Base-by-base conservation (phyloP, 2,113 vertebrate species). In the Trachemys scripta region DNA sequence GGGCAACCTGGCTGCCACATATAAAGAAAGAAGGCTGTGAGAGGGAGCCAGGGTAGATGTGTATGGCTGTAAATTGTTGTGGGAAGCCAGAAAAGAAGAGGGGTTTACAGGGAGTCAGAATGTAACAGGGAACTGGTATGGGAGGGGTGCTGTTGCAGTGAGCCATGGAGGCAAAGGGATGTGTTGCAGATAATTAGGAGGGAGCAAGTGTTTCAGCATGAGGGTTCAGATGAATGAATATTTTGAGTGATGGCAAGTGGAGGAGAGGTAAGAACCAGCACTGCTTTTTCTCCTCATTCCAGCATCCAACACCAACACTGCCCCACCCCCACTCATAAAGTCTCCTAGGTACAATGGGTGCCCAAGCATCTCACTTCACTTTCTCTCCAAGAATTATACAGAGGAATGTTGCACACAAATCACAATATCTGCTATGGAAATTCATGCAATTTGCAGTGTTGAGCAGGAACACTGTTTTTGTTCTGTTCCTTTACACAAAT, bases 391-490 rank as follows among this genome's bases (percentile, higher is more conserved):
- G n/a, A 85, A 38, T 95, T 91, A 76, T 57, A 57, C 3, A 53
- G 62, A 87, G 45, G 42, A 50, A 72, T 88, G 87, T 95, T 88
- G 83, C 2, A 0, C 69, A 62, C 65, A 45, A 86, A 47, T 56
- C 69, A 35, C 38, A 27, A 1, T 54, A 78, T 86, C 89, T 92
- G 88, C 92, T 96, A 93, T 14, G 57, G 89, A 91, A 94, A 86
- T 96, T 81, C 83, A 91, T 59, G 84, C 65, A 96, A 84, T 91
- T 96, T 84, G 27, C 56, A 91, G 87, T 47, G 90, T 47, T 89
- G 83, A 93, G 83, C 78, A 90, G 79, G n/a, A 88, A 0, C 2
- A 54, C 84, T 96, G 54, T 96, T 95, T 94, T 82, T 86, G 85
- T 92, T 47, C 82, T 45, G 72, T 69, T 91, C 3, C 29, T 53